Percentiles rank a stretch among this genome's conserved stretches.
These are phyloP conservation scores for Agriopis marginaria DNA, from an alignment of 2,888 invertebrate genomes.

Conservation along the genomic window DNA sequence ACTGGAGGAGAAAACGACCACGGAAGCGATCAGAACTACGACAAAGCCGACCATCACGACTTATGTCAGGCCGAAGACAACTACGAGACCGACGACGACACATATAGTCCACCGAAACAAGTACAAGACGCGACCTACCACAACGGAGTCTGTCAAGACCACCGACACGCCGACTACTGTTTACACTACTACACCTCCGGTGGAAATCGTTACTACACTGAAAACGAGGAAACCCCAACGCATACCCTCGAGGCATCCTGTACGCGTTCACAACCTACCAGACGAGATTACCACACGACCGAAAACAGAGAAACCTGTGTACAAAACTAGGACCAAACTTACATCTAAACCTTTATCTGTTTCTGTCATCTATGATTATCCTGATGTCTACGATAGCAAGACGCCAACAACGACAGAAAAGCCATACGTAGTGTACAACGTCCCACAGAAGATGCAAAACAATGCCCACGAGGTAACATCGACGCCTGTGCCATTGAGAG, in stretches of 20 bases:
- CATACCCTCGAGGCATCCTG: constrained; percentile 76
- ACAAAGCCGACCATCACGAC: constrained; percentile 60
- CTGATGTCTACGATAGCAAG: constrained; percentile 76
- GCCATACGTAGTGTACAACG: constrained; percentile 82
- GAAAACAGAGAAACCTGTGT: constrained; percentile 77
- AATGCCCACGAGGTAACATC: constrained; percentile 80
- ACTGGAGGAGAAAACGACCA: constrained; percentile 83
- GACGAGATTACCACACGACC: constrained; percentile 73
- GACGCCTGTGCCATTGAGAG: constrained; percentile 87
- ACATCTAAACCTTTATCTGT: constrained; percentile 82
- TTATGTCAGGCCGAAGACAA: constrained; percentile 69
- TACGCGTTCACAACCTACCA: constrained; percentile 75
- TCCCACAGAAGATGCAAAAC: constrained; percentile 74
- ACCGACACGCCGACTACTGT: constrained; percentile 77
- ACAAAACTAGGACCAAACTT: constrained; percentile 80
- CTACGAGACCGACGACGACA: constrained; percentile 67
- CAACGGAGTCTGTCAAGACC: constrained; percentile 68
- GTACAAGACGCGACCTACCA: constrained; percentile 75
- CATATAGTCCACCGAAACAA: constrained; percentile 70
- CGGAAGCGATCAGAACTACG: constrained; percentile 66
- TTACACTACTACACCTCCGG: constrained; percentile 66
- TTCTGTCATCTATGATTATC: constrained; percentile 81
- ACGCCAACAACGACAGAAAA: constrained; percentile 77
- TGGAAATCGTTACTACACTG: constrained; percentile 74
- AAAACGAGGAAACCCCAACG: constrained; percentile 75